Evolutionary conservation across 1,140 invertebrate genomes (phyloP), one percentile per base, ranked within the genome.

Genomic region (Luehdorfia chinensis): DNA sequence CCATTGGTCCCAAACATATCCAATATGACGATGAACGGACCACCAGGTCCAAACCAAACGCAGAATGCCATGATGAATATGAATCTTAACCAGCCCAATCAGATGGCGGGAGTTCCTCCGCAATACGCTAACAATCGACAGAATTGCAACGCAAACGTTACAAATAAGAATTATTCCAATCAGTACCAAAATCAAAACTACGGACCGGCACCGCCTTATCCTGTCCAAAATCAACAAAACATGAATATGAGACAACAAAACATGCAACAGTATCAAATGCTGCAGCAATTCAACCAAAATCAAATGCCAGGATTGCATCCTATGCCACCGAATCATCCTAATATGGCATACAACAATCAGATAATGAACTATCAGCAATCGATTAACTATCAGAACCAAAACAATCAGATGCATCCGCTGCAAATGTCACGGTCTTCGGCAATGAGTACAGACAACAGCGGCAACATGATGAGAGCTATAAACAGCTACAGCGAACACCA

Each of bases 321-420:
- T 18, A 61, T 64, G 36, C 28, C 39, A 11, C 54, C 28, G 15
- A 78, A 70, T 37, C 74, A 73, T 37, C 66, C 67, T 25, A 71
- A 72, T 19, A 66, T 77, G 59, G 47, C 57, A 3, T 83, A 78
- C 39, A 76, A 68, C 30, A 79, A 77, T 13, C 76, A 83, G 33
- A 71, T 75, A 53, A 54, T 86, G 45, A 88, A 89, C 12, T 88
- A 81, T 23, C 88, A 84, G 27, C 83, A 87, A 43, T 80, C 78
- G 1, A 50, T 73, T 4, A 87, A 77, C 28, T 75, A 84, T 7
- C 41, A 60, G 0, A 88, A 84, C 47, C 88, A 89, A 57, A 63
- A 36, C 28, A 89, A 68, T 43, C 87, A 84, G 21, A 71, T 84
- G 33, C 79, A 87, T 63, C 72, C 68, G 6, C 57, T 78, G 63